Conservation (phyloP, 1,140 invertebrate genomes). For the Neomicropteryx cornuta region DNA sequence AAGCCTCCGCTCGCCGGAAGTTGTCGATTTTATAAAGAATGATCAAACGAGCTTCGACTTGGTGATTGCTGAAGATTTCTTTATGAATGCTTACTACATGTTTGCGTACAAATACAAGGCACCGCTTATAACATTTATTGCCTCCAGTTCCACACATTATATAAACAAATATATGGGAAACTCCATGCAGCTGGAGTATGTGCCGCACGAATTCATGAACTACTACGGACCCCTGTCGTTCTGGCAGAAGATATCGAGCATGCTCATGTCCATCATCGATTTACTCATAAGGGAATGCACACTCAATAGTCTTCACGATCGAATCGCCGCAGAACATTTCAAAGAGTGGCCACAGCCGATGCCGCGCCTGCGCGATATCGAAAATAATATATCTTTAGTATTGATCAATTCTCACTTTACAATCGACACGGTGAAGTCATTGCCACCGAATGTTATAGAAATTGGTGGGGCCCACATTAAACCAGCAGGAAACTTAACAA, state of each 20-base stretch:
- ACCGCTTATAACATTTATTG: slow-evolving; percentile 12
- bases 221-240: slow-evolving; percentile 23
- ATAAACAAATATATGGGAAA: slow-evolving; percentile 22
- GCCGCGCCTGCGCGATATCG: slow-evolving; percentile 15
- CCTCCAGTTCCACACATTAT: slow-evolving; percentile 1
- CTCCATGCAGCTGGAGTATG: slow-evolving; percentile 28
- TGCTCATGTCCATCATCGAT: slow-evolving; percentile 7
- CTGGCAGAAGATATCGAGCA: slow-evolving; percentile 18
- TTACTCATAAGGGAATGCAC: no score
- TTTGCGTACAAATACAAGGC: slow-evolving; percentile 26
- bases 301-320: slow-evolving; percentile 13
- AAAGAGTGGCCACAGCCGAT: slow-evolving; percentile 9
- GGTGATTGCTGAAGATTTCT: slow-evolving; percentile 26
- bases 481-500: slow-evolving; percentile 24
- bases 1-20: no score
- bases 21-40: no score
- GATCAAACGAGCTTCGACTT: no score
- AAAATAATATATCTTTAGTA: slow-evolving; percentile 25
- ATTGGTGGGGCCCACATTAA: slow-evolving; percentile 42
- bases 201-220: slow-evolving; percentile 20
- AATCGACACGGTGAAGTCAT: slow-evolving; percentile 30
- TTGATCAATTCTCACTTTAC: slow-evolving; percentile 43
- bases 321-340: slow-evolving; percentile 20
- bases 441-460: slow-evolving; percentile 41
- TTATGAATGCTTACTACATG: slow-evolving; percentile 26